Percentiles rank a stretch among this genome's conserved stretches.
Evolutionary conservation across 2,888 invertebrate genomes (phyloP).

Genomic region (Chironomus riparius): DNA sequence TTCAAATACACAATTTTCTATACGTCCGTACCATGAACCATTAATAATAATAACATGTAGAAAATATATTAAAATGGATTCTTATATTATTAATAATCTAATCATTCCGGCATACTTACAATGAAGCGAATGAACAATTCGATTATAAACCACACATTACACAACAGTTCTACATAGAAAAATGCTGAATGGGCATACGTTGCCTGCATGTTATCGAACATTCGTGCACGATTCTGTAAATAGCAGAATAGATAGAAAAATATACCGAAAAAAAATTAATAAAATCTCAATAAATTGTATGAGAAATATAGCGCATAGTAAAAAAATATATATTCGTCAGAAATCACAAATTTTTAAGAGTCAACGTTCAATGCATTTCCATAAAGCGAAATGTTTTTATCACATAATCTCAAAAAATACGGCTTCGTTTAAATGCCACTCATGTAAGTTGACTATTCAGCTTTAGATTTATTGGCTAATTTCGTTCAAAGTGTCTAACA

Average conservation of each 20-base stretch:
- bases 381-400: not conserved
- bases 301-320: too few relatives aligned
- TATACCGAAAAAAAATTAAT: not conserved
- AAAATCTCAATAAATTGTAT: too few relatives aligned
- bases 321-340: too few relatives aligned
- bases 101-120: conserved; percentile 50
- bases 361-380: not conserved
- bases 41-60: not conserved
- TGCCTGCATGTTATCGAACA: conserved; percentile 43
- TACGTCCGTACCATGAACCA: not conserved
- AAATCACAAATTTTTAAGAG: too few relatives aligned
- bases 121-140: conserved; percentile 80
- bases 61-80: not conserved
- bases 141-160: conserved; percentile 94
- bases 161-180: conserved; percentile 85
- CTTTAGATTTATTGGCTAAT: too few relatives aligned
- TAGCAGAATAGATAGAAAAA: not conserved
- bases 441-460: too few relatives aligned
- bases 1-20: too few relatives aligned
- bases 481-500: too few relatives aligned
- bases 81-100: not conserved
- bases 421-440: too few relatives aligned
- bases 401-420: not conserved
- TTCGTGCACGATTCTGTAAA: conserved; percentile 2
- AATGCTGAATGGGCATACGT: conserved; percentile 62